phyloP scores from a whole-genome alignment of 2,797 vertebrate genomes.

The Acipenser oxyrinchus region DNA sequence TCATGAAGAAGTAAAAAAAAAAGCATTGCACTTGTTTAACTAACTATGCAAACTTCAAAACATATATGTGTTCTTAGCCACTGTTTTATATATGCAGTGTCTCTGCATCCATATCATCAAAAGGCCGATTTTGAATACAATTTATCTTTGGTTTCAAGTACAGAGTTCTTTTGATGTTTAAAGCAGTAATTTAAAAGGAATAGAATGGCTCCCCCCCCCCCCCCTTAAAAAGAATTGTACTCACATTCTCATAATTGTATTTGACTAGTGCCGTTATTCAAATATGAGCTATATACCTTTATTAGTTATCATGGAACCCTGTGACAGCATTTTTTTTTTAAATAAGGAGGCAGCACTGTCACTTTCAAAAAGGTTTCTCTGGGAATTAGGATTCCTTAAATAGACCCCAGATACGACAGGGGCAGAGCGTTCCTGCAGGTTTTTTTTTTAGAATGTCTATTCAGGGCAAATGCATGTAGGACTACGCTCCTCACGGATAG shows the following conservation, averaged over 20 bases:
- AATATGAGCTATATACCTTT: no score
- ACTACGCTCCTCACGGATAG: neutral
- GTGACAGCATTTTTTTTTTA: neutral
- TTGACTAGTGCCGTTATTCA: no score
- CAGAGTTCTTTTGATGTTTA: neutral
- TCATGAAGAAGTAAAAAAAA: neutral
- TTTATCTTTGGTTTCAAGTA: neutral
- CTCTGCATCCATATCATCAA: neutral
- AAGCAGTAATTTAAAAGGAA: neutral
- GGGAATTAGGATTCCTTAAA: conserved; percentile 7
- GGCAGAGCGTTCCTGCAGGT: conserved; percentile 1
- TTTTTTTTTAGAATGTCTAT: conserved; percentile 3
- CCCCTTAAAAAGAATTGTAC: no score
- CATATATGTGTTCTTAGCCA: no score
- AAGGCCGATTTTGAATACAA: neutral
- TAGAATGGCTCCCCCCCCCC: neutral
- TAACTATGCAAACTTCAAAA: no score
- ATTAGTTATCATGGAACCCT: neutral
- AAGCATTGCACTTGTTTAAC: no score
- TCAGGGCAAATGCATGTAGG: conserved; percentile 8
- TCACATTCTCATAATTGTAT: no score
- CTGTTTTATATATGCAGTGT: no score
- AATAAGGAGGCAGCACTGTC: conserved; percentile 1
- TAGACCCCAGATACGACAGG: conserved; percentile 4
- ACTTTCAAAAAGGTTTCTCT: conserved; percentile 10